Evolutionary conservation across 2,113 vertebrate species (phyloP).

Genomic region (Megaceryle maxima): DNA sequence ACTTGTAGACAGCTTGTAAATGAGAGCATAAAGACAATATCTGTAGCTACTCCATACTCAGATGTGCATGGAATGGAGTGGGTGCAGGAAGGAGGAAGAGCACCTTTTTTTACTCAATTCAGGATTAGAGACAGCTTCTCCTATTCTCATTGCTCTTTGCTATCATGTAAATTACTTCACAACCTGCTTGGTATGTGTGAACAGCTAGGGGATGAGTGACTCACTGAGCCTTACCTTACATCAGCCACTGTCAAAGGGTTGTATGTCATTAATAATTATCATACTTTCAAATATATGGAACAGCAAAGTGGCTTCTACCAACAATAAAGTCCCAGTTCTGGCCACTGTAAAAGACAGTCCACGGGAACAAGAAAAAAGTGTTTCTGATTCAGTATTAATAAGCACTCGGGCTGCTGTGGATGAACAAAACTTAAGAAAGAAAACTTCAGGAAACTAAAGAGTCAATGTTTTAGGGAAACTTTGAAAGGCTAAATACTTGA

Average conservation of each 20-base stretch:
- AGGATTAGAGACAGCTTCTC: not conserved
- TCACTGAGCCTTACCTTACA: not conserved
- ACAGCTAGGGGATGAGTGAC: not conserved
- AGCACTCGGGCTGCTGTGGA: not conserved
- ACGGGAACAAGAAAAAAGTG: not conserved
- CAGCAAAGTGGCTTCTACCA: not conserved
- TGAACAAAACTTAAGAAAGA: not conserved
- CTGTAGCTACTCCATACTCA: not conserved
- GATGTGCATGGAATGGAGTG: not conserved
- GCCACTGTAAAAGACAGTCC: not conserved
- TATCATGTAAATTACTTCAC: not conserved
- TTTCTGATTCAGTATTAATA: not conserved
- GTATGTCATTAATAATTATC: not conserved
- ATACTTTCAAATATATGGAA: not conserved
- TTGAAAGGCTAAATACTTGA: not conserved
- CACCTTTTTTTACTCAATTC: not conserved
- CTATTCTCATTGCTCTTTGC: not conserved
- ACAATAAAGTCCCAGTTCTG: not conserved
- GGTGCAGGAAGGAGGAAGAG: not conserved
- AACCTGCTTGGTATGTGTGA: not conserved
- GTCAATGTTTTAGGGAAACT: not conserved
- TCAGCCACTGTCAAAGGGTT: not conserved
- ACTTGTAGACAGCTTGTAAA: not conserved
- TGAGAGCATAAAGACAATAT: not conserved
- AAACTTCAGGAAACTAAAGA: not conserved